phyloP scores from a whole-genome alignment of 2,797 vertebrate genomes.

The Eulemur rubriventer region DNA sequence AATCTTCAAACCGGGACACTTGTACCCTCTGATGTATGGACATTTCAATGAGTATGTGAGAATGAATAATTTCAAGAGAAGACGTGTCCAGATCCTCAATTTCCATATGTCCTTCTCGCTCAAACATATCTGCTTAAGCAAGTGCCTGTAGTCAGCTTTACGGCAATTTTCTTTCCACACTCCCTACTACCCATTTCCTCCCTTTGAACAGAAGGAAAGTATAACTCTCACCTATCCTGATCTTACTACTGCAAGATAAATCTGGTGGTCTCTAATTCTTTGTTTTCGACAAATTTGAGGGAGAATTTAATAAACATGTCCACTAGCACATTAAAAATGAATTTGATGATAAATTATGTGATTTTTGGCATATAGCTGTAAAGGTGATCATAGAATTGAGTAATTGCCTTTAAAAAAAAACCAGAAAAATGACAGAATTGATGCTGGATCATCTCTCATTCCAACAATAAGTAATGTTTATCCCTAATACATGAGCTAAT shows the following conservation, averaged over 20 bases:
- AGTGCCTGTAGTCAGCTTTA: background rate
- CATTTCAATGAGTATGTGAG: background rate
- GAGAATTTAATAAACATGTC: background rate
- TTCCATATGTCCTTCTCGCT: background rate
- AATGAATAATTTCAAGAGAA: background rate
- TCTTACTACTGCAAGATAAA: background rate
- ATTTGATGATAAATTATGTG: background rate
- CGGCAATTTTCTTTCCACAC: background rate
- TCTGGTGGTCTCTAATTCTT: background rate
- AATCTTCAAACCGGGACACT: background rate
- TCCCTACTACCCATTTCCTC: background rate
- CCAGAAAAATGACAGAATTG: background rate
- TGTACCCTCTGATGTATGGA: background rate
- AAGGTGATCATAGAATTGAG: background rate
- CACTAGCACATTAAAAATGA: background rate
- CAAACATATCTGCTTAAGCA: background rate
- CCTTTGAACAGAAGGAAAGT: background rate
- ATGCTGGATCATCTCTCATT: background rate
- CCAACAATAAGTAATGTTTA: background rate
- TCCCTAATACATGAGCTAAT: background rate
- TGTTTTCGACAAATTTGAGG: background rate
- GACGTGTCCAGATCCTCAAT: background rate
- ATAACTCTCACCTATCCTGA: background rate
- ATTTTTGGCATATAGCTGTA: background rate
- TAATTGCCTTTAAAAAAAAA: background rate